phyloP scores from a whole-genome alignment of 2,113 vertebrate genomes.

The Hydrolagus affinis region DNA sequence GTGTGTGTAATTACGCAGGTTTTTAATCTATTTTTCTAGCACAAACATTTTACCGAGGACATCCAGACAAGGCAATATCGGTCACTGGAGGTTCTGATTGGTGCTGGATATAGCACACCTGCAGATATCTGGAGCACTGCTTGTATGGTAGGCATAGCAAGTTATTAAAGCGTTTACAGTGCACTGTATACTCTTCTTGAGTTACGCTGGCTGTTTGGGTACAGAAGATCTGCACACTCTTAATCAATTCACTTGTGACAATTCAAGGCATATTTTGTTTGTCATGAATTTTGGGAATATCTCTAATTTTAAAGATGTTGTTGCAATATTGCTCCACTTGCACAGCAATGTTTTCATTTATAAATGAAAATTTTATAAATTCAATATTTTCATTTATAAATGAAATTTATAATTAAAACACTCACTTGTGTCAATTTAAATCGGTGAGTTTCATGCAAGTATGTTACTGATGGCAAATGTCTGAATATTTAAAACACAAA shows the following conservation, averaged over 20 bases:
- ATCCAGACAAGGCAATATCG: slow-evolving; percentile 95
- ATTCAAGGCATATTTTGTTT: neutral
- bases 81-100: slow-evolving; percentile 84
- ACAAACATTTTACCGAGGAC: slow-evolving; percentile 95
- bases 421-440: too few species aligned
- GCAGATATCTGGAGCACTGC: slow-evolving; percentile 98
- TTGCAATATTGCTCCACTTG: too few species aligned
- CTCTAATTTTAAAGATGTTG: neutral
- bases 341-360: too few species aligned
- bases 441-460: too few species aligned
- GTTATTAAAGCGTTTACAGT: neutral
- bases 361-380: too few species aligned
- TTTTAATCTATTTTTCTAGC: slow-evolving; percentile 48
- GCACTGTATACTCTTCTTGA: neutral
- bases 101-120: slow-evolving; percentile 83
- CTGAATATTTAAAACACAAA: neutral
- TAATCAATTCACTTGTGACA: neutral
- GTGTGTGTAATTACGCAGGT: too few species aligned
- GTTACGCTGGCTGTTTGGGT: neutral
- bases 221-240: neutral
- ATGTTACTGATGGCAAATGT: too few species aligned
- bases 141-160: slow-evolving; percentile 73
- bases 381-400: too few species aligned
- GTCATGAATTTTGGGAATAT: neutral
- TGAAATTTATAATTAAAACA: too few species aligned